Base-by-base conservation (phyloP, 2,797 vertebrate genomes). In the Eospalax fontanierii region DNA sequence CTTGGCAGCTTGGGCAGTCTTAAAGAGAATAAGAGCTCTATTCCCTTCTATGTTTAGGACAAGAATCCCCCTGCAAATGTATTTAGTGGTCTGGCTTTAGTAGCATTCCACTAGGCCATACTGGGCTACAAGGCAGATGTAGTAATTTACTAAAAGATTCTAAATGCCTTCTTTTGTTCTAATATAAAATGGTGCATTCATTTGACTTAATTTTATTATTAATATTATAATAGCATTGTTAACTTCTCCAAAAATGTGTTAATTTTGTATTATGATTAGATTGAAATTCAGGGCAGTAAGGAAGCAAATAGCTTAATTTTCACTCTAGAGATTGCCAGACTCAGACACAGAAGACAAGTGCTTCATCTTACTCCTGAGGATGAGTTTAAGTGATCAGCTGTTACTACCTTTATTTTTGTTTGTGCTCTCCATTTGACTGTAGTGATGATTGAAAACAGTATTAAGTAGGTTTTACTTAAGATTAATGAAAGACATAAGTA, bases 401-500 rank as follows among this genome's bases (percentile, higher is more conserved):
- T 57, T 87, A 89, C 81, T 91, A 18, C 28, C 4, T 76, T 38
- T 80, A 57, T 82, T 91, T 93, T 82, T 40, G 61, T 86, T 92
- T 95, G 76, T 84, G 24, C 71, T 93, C 93, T 87, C 38, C 24
- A 28, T 71, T 79, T 78, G 86, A 91, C 86, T 63, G 38, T 28
- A 12, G 14, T 76, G 61, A 80, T 87, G 87, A 94, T 65, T 76
- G 76, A 94, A 94, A 94, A 80, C 50, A 33, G 26, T 71, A 79
- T 93, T 40, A 54, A 87, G 46, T 75, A 85, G 86, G 63, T 73
- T 95, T 97, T 91, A 10, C 61, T 73, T 65, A 80, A 43, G 75
- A 96, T 94, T 95, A 94, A 93, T 88, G 79, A 97, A 96, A 94
- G 54, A 65, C n/a, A 76, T 73, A 88, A 88, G 33, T 35, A 80